These are phyloP conservation scores for Harpegnathos saltator DNA, from an alignment of 1,140 invertebrate genomes.

Conservation along the genomic window DNA sequence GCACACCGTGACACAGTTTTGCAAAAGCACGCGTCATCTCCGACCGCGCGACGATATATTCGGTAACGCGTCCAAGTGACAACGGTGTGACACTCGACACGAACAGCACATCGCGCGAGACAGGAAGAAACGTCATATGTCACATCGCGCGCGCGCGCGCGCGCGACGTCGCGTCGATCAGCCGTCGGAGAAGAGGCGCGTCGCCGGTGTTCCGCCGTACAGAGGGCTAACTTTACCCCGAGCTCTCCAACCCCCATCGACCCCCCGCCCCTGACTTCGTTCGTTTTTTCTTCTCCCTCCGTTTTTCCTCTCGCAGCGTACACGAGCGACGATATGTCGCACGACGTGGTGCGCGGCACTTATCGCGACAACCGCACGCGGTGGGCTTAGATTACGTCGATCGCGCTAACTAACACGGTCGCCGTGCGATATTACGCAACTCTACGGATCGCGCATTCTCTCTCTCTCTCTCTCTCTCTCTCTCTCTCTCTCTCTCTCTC, in stretches of 20 bases:
- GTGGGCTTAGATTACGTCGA: neutral
- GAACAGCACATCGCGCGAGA: neutral
- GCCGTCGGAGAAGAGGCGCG: neutral
- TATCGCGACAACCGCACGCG: slow-evolving; percentile 14
- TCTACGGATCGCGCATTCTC: too few species aligned
- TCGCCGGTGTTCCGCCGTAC: neutral
- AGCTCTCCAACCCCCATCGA: slow-evolving; percentile 34
- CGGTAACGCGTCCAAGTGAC: neutral
- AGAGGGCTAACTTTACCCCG: slow-evolving; percentile 3
- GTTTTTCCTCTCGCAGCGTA: too few species aligned
- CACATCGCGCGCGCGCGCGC: too few species aligned
- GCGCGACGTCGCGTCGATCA: neutral
- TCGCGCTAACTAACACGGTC: too few species aligned
- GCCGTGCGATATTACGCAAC: too few species aligned
- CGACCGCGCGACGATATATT: too few species aligned
- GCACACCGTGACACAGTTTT: too few species aligned
- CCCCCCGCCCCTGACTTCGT: neutral
- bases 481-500: too few species aligned
- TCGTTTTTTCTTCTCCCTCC: too few species aligned
- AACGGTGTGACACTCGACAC: neutral
- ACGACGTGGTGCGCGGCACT: neutral
- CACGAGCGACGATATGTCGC: neutral
- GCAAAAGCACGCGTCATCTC: too few species aligned
- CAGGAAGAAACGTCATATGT: neutral
- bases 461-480: too few species aligned